Evolutionary conservation across 2,888 invertebrate genomes (phyloP).

Genomic region (Sylvicola fuscatus): DNA sequence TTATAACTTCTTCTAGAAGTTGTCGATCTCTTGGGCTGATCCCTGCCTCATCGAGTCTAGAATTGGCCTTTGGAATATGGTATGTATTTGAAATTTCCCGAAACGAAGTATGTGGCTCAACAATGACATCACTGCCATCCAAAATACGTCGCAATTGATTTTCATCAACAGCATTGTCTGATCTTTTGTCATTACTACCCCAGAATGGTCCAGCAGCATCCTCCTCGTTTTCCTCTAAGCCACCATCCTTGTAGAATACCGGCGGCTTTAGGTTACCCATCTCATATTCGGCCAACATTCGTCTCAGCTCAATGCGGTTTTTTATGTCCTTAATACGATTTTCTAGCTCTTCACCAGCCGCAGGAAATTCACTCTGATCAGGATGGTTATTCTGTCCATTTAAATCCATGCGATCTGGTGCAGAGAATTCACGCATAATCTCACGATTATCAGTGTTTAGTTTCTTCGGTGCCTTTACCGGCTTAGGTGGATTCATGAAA

Average conservation of each 20-base stretch:
- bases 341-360: slow-evolving; percentile 12
- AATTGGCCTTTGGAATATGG: slow-evolving; percentile 7
- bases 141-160: neutral
- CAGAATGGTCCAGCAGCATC: slow-evolving; percentile 1
- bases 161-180: slow-evolving; percentile 11
- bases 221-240: slow-evolving; percentile 2
- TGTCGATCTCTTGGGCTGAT: neutral
- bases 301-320: slow-evolving; percentile 18
- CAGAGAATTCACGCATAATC: slow-evolving; percentile 4
- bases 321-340: slow-evolving; percentile 15
- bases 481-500: slow-evolving; percentile 5
- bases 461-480: slow-evolving; percentile 8
- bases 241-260: slow-evolving; percentile 6
- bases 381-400: neutral
- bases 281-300: slow-evolving; percentile 15
- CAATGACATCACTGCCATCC: neutral
- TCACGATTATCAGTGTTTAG: slow-evolving; percentile 6
- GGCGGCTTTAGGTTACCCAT: slow-evolving; percentile 7
- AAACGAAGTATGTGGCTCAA: slow-evolving; percentile 6
- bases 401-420: neutral
- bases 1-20: neutral
- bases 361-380: slow-evolving; percentile 12
- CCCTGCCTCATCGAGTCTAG: neutral
- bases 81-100: slow-evolving; percentile 6
- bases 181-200: neutral